Percentiles rank a stretch among this genome's conserved stretches.
phyloP scores from a whole-genome alignment of 2,888 invertebrate species.

The Drosophila anomalata region DNA sequence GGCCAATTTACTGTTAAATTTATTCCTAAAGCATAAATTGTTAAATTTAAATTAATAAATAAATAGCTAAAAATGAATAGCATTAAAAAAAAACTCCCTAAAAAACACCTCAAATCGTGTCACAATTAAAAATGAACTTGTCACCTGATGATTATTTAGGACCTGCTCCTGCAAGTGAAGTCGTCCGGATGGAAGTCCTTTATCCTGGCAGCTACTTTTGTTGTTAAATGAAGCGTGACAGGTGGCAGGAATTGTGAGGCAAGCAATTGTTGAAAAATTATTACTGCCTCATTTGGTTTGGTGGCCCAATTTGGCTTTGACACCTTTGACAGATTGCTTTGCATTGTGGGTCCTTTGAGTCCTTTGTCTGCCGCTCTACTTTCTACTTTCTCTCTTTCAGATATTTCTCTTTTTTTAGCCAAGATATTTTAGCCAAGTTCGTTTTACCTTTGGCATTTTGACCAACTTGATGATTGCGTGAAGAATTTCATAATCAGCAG shows the following conservation, averaged over 20 bases:
- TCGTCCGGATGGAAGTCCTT: not conserved
- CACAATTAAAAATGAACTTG: not conserved
- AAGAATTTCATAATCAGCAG: slow-evolving; percentile 49
- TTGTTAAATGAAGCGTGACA: slow-evolving; percentile 56
- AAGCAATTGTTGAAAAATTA: slow-evolving; percentile 63
- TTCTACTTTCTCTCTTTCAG: not conserved
- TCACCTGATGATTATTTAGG: not conserved
- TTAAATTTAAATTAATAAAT: too few species aligned
- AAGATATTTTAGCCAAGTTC: not conserved
- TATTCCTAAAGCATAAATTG: too few species aligned
- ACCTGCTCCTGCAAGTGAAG: not conserved
- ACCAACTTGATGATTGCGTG: slow-evolving; percentile 5
- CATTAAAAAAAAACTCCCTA: too few species aligned
- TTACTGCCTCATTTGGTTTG: slow-evolving; percentile 38
- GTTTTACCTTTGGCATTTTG: slow-evolving; percentile 21
- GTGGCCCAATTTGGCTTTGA: slow-evolving; percentile 48
- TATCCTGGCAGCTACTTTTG: slow-evolving; percentile 8
- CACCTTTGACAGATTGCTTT: slow-evolving; percentile 69
- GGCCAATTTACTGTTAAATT: too few species aligned
- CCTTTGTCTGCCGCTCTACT: not conserved
- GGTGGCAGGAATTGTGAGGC: slow-evolving; percentile 25
- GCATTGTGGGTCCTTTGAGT: slow-evolving; percentile 35
- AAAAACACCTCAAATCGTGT: too few species aligned
- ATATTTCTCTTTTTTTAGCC: not conserved
- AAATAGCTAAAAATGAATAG: too few species aligned